phyloP scores from a whole-genome alignment of 2,797 vertebrate genomes.

The Propithecus perrieri region DNA sequence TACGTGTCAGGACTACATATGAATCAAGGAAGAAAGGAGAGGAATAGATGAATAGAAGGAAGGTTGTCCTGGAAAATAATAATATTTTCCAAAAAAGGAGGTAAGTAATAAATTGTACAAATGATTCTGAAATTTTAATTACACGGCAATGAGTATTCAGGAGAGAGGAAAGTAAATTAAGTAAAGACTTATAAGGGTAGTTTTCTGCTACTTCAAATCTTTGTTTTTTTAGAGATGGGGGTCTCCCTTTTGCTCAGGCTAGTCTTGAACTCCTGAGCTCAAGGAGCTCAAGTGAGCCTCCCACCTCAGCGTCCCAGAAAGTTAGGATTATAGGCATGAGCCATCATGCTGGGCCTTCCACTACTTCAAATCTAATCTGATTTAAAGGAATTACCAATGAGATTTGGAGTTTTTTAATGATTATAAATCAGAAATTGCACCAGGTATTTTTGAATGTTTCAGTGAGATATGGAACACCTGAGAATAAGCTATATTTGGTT shows the following conservation, averaged over 20 bases:
- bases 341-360: not conserved
- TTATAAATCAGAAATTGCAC: not conserved
- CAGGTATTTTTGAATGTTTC: not conserved
- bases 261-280: too few species aligned
- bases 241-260: too few species aligned
- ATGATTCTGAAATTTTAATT: not conserved
- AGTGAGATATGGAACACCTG: not conserved
- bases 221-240: too few species aligned
- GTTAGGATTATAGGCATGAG: too few species aligned
- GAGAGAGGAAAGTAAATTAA: conserved; percentile 35
- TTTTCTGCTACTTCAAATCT: not conserved
- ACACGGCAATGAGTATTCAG: not conserved
- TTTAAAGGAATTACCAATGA: not conserved
- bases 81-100: conserved; percentile 52
- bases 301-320: too few species aligned
- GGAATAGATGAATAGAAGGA: conserved; percentile 14
- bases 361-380: not conserved
- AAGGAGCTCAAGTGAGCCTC: too few species aligned
- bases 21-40: conserved; percentile 45
- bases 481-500: not conserved
- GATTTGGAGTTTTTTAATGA: conserved; percentile 1
- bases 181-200: not conserved
- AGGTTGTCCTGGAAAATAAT: conserved; percentile 1
- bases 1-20: not conserved
- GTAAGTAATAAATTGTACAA: conserved; percentile 37